A percentile compares a stretch with the other conserved stretches of the same genome.
These are phyloP conservation scores for Calypte anna DNA, from an alignment of 2,113 vertebrate genomes.

Conservation along the genomic window DNA sequence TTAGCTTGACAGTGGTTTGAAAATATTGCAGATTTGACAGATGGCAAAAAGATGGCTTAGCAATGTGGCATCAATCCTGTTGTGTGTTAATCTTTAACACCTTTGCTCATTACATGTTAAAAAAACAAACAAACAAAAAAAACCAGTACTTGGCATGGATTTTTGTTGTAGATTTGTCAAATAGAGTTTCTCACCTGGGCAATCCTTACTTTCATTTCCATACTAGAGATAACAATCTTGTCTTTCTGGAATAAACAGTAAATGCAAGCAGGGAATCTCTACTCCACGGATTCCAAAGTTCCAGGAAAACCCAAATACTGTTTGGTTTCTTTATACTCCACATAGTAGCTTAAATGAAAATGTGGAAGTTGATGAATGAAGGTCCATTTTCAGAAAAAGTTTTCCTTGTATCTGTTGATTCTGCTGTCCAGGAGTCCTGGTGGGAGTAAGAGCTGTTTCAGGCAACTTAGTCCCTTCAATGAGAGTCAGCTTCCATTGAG, in stretches of 20 bases:
- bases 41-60: slow-evolving; percentile 11
- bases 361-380: fast-evolving
- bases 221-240: not conserved
- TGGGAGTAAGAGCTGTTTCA: not conserved
- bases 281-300: not conserved
- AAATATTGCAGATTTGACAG: not conserved
- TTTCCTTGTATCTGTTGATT: not conserved
- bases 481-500: not conserved
- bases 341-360: not conserved
- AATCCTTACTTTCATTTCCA: not conserved
- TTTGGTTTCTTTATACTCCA: not conserved
- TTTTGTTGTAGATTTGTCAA: not conserved
- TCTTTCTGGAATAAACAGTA: fast-evolving
- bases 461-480: not conserved
- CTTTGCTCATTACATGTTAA: not conserved
- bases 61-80: not conserved
- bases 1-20: not conserved
- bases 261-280: not conserved
- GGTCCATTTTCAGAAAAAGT: not conserved
- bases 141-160: not conserved
- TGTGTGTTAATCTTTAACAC: not conserved
- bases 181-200: not conserved
- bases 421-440: not conserved
- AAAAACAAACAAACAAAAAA: not conserved
- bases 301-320: not conserved